Conservation (phyloP, 1,140 invertebrate genomes). For the Diprion similis region DNA sequence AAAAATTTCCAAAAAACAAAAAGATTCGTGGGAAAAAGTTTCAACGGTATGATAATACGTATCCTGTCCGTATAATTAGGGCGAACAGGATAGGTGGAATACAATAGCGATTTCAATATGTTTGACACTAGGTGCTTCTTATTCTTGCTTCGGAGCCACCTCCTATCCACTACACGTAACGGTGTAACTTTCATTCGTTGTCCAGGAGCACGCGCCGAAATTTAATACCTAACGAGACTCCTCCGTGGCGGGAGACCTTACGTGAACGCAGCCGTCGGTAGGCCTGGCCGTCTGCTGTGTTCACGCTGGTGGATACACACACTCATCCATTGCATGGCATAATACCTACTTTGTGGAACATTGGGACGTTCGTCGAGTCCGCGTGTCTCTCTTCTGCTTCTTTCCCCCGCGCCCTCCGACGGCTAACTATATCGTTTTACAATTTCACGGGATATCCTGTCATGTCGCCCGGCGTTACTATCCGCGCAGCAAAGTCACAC, state of each 20-base stretch:
- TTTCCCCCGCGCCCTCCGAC: too few species aligned
- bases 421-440: slow-evolving; percentile 4
- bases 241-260: slow-evolving; percentile 43
- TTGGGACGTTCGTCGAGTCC: too few species aligned
- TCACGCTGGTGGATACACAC: neutral
- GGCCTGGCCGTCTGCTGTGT: neutral
- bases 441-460: slow-evolving; percentile 37
- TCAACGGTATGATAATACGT: too few species aligned
- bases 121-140: neutral
- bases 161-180: slow-evolving; percentile 3
- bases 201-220: slow-evolving; percentile 56
- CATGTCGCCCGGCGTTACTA: slow-evolving; percentile 28
- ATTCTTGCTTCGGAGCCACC: slow-evolving; percentile 16
- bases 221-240: slow-evolving; percentile 40
- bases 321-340: too few species aligned
- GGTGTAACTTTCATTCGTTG: slow-evolving; percentile 47
- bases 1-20: neutral
- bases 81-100: neutral
- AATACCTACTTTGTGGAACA: too few species aligned
- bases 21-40: neutral
- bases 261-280: slow-evolving; percentile 22
- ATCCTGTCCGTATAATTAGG: neutral
- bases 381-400: too few species aligned
- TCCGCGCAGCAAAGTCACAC: neutral
- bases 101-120: neutral